Evolutionary conservation across 2,797 vertebrate species (phyloP).

Genomic region (Leptatherina wallacei): DNA sequence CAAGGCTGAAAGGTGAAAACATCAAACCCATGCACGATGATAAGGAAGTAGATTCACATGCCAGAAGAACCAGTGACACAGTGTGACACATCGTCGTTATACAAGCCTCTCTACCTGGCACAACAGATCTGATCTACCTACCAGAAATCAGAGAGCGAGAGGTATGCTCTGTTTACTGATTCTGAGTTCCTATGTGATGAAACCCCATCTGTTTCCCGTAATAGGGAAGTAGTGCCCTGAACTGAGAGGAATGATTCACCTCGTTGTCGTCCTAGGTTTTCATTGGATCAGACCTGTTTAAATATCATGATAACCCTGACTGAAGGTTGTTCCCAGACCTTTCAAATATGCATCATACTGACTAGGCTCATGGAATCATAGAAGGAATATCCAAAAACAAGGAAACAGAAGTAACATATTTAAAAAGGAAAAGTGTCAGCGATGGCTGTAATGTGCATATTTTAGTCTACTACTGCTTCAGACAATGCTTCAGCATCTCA

Average conservation of each 20-base stretch:
- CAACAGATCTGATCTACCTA: slow-evolving; percentile 38
- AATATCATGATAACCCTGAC: slow-evolving; percentile 61
- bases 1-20: slow-evolving; percentile 38
- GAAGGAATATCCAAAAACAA: neutral
- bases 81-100: slow-evolving; percentile 59
- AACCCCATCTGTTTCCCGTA: slow-evolving; percentile 72
- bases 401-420: slow-evolving; percentile 1
- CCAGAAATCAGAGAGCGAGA: slow-evolving; percentile 49
- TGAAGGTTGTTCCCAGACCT: slow-evolving; percentile 25
- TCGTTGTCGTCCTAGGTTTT: slow-evolving; percentile 60
- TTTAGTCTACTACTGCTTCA: slow-evolving; percentile 26
- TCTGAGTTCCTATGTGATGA: slow-evolving; percentile 75
- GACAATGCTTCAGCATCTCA: slow-evolving; percentile 21
- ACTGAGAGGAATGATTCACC: slow-evolving; percentile 69
- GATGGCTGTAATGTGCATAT: slow-evolving; percentile 16
- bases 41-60: slow-evolving; percentile 53
- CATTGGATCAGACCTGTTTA: slow-evolving; percentile 57
- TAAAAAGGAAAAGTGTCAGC: neutral
- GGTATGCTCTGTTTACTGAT: slow-evolving; percentile 73
- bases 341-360: slow-evolving; percentile 1
- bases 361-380: neutral
- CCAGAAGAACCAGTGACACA: slow-evolving; percentile 49
- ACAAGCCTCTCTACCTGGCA: slow-evolving; percentile 47
- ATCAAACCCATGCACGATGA: slow-evolving; percentile 29
- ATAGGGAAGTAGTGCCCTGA: slow-evolving; percentile 64